Evolutionary conservation across 2,113 vertebrate genomes (phyloP).

Genomic region (Rhabdomys dilectus): DNA sequence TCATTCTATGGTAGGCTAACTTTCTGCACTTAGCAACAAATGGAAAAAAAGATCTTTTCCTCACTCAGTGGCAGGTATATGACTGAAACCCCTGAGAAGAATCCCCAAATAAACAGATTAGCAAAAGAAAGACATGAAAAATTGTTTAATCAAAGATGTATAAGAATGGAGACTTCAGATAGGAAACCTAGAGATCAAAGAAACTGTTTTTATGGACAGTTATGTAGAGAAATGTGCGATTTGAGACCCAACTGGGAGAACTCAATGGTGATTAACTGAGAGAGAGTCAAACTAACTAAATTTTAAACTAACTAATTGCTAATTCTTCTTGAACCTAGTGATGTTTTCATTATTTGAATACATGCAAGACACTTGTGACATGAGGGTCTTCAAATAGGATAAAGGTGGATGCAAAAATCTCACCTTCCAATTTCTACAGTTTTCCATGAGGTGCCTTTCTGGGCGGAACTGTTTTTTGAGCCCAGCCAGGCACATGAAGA

Average conservation of each 20-base stretch:
- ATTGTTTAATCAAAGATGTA: background rate
- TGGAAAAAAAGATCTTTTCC: background rate
- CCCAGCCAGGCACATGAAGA: background rate
- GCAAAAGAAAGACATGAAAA: background rate
- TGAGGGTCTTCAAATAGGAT: background rate
- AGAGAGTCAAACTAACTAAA: background rate
- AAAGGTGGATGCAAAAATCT: background rate
- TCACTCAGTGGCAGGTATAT: background rate
- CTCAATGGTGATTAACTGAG: background rate
- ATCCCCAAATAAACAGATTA: background rate
- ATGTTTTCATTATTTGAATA: background rate
- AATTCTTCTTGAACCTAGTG: background rate
- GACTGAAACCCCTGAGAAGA: background rate
- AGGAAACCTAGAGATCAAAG: background rate
- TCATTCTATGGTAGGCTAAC: background rate
- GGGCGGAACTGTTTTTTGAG: background rate
- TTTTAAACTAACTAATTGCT: too few species aligned
- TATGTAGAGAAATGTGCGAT: background rate
- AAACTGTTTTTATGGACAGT: background rate
- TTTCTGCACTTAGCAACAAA: background rate
- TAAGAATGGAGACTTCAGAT: background rate
- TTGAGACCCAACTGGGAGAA: background rate
- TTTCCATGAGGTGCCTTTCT: background rate
- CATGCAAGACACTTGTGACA: background rate
- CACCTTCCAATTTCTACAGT: background rate